phyloP scores from a whole-genome alignment of 2,888 invertebrate genomes.

The Catocala sponsa region DNA sequence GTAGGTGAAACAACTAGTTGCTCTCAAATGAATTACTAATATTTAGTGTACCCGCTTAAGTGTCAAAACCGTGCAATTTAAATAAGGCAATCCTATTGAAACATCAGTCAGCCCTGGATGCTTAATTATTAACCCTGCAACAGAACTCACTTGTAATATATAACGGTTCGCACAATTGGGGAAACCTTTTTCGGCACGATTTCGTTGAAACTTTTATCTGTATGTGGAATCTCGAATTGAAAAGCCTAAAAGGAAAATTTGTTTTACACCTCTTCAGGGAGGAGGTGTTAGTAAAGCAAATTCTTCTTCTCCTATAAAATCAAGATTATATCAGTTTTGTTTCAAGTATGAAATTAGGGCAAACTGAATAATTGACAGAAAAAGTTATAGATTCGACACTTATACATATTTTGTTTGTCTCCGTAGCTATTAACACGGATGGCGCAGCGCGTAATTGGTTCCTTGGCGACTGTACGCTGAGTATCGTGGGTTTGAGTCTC shows the following conservation, averaged over 20 bases:
- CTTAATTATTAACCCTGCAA: slow-evolving; percentile 40
- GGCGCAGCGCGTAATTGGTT: no score
- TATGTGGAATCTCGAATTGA: slow-evolving; percentile 26
- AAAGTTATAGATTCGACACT: no score
- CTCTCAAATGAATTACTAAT: slow-evolving; percentile 46
- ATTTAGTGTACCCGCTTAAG: slow-evolving; percentile 36
- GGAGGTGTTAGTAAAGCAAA: slow-evolving; percentile 22
- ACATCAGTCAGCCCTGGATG: slow-evolving; percentile 34
- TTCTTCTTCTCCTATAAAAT: slow-evolving; percentile 10
- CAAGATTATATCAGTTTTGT: slow-evolving; percentile 6
- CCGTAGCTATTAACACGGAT: no score
- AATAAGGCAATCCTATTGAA: slow-evolving; percentile 38
- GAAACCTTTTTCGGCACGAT: slow-evolving; percentile 30
- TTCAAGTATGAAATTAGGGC: neutral
- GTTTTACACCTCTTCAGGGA: slow-evolving; percentile 11
- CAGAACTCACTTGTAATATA: slow-evolving; percentile 23
- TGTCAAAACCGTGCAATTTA: slow-evolving; percentile 45
- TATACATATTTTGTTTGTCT: no score
- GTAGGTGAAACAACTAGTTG: slow-evolving; percentile 42
- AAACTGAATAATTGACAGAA: neutral
- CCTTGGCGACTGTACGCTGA: no score
- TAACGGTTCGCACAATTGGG: slow-evolving; percentile 23
- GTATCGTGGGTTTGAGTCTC: no score
- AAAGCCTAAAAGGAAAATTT: slow-evolving; percentile 27
- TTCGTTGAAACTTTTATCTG: slow-evolving; percentile 30